phyloP scores from a whole-genome alignment of 2,797 vertebrate species.

The Centroberyx gerrardi region DNA sequence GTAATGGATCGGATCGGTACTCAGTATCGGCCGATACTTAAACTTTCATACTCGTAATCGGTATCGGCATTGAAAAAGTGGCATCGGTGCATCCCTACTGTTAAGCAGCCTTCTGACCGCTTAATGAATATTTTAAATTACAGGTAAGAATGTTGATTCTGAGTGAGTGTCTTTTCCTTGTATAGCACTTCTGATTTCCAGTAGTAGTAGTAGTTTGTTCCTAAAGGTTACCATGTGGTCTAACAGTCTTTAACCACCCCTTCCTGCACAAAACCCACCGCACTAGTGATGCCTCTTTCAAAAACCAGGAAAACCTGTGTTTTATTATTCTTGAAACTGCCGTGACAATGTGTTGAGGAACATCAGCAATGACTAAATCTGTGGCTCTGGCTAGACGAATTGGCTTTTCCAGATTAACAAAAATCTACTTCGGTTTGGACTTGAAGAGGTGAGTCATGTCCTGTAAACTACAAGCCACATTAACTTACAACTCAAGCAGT shows the following conservation, averaged over 20 bases:
- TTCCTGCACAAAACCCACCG: neutral
- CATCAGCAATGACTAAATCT: neutral
- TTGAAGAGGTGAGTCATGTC: constrained; percentile 63
- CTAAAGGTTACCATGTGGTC: neutral
- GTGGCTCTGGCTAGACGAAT: neutral
- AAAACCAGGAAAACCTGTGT: neutral
- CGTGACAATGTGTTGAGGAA: neutral
- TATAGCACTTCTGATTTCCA: neutral
- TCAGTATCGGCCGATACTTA: too few species aligned
- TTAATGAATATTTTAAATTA: neutral
- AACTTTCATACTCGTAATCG: too few species aligned
- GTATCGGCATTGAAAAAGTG: too few species aligned
- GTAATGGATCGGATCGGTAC: too few species aligned
- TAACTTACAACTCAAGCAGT: neutral
- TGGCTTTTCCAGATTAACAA: neutral
- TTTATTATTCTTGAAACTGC: neutral
- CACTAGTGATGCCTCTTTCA: neutral
- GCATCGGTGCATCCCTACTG: too few species aligned
- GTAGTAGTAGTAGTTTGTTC: neutral
- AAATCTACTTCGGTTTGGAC: neutral
- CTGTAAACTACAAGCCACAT: neutral
- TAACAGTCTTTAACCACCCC: too few species aligned
- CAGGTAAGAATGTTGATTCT: neutral
- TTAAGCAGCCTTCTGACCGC: neutral
- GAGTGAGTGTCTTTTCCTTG: too few species aligned